These are phyloP conservation scores for Campylorhamphus procurvoides DNA, from an alignment of 2,113 vertebrate genomes.

Conservation along the genomic window DNA sequence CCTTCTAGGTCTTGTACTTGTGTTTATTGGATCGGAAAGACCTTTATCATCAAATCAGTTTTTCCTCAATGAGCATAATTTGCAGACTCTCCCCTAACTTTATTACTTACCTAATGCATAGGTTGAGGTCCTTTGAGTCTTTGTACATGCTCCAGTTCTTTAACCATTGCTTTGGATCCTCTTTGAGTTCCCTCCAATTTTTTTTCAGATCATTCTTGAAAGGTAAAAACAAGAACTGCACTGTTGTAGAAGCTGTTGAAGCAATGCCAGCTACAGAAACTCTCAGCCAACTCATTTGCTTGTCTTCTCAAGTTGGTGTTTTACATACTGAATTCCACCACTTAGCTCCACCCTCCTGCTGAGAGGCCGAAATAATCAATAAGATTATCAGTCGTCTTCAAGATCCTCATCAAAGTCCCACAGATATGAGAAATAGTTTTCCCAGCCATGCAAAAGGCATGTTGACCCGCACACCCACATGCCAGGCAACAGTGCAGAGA, in stretches of 20 bases:
- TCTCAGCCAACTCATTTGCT: not conserved
- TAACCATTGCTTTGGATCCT: not conserved
- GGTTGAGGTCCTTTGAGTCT: not conserved
- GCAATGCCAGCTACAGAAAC: not conserved
- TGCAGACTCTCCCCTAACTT: not conserved
- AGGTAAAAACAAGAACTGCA: not conserved
- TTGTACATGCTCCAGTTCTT: not conserved
- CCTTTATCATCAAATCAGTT: not conserved
- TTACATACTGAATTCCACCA: not conserved
- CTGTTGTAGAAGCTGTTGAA: not conserved
- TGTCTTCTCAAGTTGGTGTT: not conserved
- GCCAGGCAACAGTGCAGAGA: not conserved
- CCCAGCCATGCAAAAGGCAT: not conserved
- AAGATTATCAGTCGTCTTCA: not conserved
- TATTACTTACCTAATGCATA: not conserved
- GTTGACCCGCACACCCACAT: accelerated
- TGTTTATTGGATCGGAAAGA: not conserved
- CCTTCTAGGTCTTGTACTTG: not conserved
- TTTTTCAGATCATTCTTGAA: not conserved
- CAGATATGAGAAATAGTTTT: not conserved
- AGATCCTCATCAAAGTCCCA: not conserved
- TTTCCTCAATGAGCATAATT: not conserved
- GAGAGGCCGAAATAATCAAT: not conserved
- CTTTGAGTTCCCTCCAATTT: not conserved
- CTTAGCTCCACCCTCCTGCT: not conserved